phyloP scores from a whole-genome alignment of 64 coral and sea anemone genomes.

The Pocillopora verrucosa region DNA sequence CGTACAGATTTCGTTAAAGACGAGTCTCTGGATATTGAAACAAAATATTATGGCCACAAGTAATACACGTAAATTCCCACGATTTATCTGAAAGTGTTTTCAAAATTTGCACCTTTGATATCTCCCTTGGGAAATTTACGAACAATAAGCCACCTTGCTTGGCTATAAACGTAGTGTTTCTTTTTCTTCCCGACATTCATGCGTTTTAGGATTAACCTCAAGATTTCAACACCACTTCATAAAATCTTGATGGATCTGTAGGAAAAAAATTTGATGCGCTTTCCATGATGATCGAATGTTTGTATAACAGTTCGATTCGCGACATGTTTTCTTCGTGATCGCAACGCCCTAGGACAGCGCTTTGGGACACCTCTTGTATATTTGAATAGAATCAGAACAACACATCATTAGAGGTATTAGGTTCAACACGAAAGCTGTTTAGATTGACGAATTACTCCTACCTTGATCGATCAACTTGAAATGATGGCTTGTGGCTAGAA shows the following conservation, averaged over 20 bases:
- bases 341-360: background rate
- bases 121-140: background rate
- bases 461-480: background rate
- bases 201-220: too few relatives aligned
- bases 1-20: too few relatives aligned
- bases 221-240: too few relatives aligned
- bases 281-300: background rate
- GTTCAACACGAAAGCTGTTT: background rate
- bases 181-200: too few relatives aligned
- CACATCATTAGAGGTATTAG: background rate
- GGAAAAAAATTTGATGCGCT: background rate
- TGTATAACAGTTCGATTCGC: slow-evolving; percentile 13
- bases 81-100: too few relatives aligned
- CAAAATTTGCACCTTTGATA: background rate
- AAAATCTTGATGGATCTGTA: background rate
- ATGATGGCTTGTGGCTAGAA: background rate
- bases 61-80: too few relatives aligned
- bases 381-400: background rate
- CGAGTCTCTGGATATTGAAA: too few relatives aligned
- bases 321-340: background rate
- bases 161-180: too few relatives aligned
- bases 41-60: too few relatives aligned
- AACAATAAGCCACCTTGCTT: too few relatives aligned
- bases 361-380: background rate
- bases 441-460: background rate